Conservation (phyloP, 2,797 vertebrate species). For the Propithecus deckenii region DNA sequence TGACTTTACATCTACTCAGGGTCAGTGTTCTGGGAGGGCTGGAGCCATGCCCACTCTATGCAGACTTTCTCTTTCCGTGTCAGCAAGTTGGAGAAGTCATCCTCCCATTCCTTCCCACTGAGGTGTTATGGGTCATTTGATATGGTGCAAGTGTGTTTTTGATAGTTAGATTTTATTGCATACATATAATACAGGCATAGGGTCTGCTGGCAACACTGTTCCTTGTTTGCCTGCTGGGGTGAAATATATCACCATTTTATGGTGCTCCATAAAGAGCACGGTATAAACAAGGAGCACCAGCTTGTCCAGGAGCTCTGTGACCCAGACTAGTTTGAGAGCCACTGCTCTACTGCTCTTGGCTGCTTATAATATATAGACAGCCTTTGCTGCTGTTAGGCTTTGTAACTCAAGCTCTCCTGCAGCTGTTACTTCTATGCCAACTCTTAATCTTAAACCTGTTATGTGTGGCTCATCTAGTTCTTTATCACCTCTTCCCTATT, state of each 20-base stretch:
- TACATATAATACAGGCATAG: neutral
- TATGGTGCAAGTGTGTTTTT: neutral
- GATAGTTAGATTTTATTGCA: neutral
- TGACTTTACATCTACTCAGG: neutral
- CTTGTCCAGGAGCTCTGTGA: neutral
- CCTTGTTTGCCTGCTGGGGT: slow-evolving; percentile 4
- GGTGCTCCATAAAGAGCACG: neutral
- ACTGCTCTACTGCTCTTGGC: neutral
- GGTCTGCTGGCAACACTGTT: neutral
- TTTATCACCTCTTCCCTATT: neutral
- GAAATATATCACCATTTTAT: slow-evolving; percentile 38
- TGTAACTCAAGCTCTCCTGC: neutral
- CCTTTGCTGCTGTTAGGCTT: neutral
- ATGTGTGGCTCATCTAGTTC: neutral
- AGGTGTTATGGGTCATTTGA: neutral
- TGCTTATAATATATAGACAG: neutral
- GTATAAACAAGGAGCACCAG: neutral
- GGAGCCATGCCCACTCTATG: neutral
- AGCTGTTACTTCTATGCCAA: neutral
- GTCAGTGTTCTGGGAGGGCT: neutral
- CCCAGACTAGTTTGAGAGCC: neutral
- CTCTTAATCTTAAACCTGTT: neutral
- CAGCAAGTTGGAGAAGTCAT: neutral
- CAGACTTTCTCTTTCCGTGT: neutral
- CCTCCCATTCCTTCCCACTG: neutral